Conservation (phyloP, 2,113 vertebrate genomes). For the Clarias magur region DNA sequence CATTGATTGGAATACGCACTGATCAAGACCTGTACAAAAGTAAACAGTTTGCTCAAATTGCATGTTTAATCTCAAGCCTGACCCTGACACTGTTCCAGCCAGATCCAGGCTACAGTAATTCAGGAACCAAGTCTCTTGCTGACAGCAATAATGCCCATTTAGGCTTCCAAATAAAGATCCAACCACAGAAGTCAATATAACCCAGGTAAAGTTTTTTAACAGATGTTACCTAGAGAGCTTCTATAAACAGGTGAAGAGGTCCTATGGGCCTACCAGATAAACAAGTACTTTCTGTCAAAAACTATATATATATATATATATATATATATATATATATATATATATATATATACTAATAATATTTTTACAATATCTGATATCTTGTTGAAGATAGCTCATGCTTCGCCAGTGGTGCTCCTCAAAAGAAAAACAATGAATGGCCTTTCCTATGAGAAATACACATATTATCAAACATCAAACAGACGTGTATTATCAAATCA, state of each 20-base stretch:
- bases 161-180: neutral
- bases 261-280: neutral
- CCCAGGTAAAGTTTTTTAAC: neutral
- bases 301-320: no score
- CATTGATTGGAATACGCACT: neutral
- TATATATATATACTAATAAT: neutral
- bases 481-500: no score
- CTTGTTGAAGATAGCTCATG: neutral
- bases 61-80: neutral
- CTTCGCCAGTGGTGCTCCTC: neutral
- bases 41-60: neutral
- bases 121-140: conserved; percentile 15
- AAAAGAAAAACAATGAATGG: neutral
- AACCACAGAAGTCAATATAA: neutral
- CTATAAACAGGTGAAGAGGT: neutral
- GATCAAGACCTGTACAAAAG: neutral
- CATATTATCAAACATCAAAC: neutral
- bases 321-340: no score
- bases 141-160: neutral
- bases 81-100: neutral
- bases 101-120: neutral
- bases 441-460: neutral
- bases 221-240: neutral
- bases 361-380: neutral
- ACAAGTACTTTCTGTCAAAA: neutral